These are phyloP conservation scores for Crocodylus rhombifer DNA, from an alignment of 2,797 vertebrate genomes.

Conservation along the genomic window DNA sequence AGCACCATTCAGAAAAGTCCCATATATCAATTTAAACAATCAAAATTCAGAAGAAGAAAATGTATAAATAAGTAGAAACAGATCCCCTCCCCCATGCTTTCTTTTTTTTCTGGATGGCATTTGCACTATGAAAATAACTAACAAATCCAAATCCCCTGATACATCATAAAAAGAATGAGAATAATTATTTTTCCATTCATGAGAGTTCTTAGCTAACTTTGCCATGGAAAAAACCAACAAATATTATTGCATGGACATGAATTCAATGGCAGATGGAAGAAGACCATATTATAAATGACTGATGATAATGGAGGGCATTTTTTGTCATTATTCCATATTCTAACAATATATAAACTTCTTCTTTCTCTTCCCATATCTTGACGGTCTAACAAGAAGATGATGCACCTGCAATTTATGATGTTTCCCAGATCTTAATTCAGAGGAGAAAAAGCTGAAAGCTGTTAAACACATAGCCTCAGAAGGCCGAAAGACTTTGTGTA, in stretches of 20 bases:
- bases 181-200: constrained; percentile 27
- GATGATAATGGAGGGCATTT: neutral
- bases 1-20: constrained; percentile 3
- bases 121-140: constrained; percentile 30
- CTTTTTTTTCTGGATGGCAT: neutral
- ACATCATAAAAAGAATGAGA: constrained; percentile 5
- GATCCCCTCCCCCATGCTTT: neutral
- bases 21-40: neutral
- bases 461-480: constrained; percentile 44
- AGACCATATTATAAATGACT: constrained; percentile 1
- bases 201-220: constrained; percentile 34
- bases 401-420: constrained; percentile 68
- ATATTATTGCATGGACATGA: neutral
- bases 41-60: neutral
- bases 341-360: constrained; percentile 1
- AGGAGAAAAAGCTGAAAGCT: constrained; percentile 51
- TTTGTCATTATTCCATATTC: constrained; percentile 11
- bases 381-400: constrained; percentile 36
- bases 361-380: constrained; percentile 1
- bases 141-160: constrained; percentile 22
- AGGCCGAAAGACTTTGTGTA: constrained; percentile 59
- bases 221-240: constrained; percentile 45
- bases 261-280: constrained; percentile 15
- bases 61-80: neutral
- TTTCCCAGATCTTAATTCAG: constrained; percentile 43